These are phyloP conservation scores for Drosophila nr. perissopoda DNA, from an alignment of 2,888 invertebrate species.

Conservation along the genomic window DNA sequence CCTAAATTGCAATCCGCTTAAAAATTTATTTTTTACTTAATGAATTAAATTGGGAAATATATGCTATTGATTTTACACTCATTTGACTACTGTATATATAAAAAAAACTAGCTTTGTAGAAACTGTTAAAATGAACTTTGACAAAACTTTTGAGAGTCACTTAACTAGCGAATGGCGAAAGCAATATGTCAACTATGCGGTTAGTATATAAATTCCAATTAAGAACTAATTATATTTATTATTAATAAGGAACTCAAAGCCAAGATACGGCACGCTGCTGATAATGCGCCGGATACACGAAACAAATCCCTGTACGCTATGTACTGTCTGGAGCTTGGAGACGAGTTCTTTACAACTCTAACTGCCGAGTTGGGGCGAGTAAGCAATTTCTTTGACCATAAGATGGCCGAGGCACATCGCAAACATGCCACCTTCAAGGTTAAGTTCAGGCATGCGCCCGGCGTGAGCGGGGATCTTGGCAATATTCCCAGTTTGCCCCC, in stretches of 20 bases:
- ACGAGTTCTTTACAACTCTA: conserved; percentile 95
- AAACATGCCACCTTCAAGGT: conserved; percentile 92
- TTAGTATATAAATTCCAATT: conserved; percentile 22
- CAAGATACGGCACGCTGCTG: conserved; percentile 93
- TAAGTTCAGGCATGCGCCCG: conserved; percentile 79
- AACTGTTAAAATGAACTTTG: conserved; percentile 94
- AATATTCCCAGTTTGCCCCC: conserved; percentile 29
- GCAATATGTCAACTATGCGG: conserved; percentile 95
- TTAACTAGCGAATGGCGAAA: conserved; percentile 99
- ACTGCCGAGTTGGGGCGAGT: conserved; percentile 96
- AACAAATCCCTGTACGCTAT: conserved; percentile 85
- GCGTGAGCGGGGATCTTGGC: neutral
- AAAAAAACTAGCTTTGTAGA: neutral
- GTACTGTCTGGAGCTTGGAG: conserved; percentile 88
- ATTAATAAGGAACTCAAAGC: conserved; percentile 89
- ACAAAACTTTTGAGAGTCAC: conserved; percentile 96
- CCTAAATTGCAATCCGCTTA: neutral
- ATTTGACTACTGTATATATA: neutral
- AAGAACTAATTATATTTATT: neutral
- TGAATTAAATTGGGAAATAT: neutral
- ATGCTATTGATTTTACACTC: neutral
- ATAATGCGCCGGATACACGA: conserved; percentile 88
- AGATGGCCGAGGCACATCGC: conserved; percentile 96
- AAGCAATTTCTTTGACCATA: conserved; percentile 97
- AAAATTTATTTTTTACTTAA: neutral